Evolutionary conservation across 1,140 invertebrate species (phyloP).

Genomic region (Drosophila kepulauana): DNA sequence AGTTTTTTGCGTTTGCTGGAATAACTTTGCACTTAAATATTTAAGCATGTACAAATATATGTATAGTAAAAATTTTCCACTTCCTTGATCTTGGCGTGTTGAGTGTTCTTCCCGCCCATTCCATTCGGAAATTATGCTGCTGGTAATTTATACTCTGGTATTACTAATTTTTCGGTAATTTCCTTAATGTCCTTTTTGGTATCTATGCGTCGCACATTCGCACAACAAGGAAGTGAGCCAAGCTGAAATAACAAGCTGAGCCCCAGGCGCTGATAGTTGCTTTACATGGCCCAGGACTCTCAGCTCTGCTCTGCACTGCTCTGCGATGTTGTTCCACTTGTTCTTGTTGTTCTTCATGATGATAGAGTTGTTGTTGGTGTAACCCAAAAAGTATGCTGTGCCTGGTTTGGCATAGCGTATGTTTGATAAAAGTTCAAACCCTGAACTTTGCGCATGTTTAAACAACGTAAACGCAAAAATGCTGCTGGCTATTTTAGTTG

Average conservation of each 20-base stretch:
- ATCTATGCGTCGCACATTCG: conserved; percentile 45
- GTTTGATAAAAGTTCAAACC: conserved; percentile 83
- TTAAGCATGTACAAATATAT: conserved; percentile 10
- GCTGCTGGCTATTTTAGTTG: conserved; percentile 83
- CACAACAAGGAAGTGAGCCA: conserved; percentile 69
- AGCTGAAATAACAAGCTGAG: conserved; percentile 77
- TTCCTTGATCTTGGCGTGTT: conserved; percentile 3
- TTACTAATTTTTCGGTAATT: conserved; percentile 78
- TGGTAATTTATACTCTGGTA: conserved; percentile 66
- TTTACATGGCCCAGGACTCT: conserved; percentile 45
- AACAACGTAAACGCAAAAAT: conserved; percentile 84
- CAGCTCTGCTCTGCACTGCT: not conserved
- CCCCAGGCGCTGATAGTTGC: conserved; percentile 78
- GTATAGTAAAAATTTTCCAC: not conserved
- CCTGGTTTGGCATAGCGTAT: conserved; percentile 63
- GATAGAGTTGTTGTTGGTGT: conserved; percentile 28
- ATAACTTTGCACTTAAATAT: conserved; percentile 3
- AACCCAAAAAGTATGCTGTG: conserved; percentile 60
- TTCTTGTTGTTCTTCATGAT: conserved; percentile 41
- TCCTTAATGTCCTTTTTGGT: conserved; percentile 77
- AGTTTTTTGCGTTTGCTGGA: not conserved
- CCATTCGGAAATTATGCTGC: not conserved
- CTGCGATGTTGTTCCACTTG: conserved; percentile 38
- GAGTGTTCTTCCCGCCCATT: not conserved
- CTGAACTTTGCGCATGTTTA: conserved; percentile 84